Conservation (phyloP, 2,113 vertebrate genomes). For the Archocentrus centrarchus region DNA sequence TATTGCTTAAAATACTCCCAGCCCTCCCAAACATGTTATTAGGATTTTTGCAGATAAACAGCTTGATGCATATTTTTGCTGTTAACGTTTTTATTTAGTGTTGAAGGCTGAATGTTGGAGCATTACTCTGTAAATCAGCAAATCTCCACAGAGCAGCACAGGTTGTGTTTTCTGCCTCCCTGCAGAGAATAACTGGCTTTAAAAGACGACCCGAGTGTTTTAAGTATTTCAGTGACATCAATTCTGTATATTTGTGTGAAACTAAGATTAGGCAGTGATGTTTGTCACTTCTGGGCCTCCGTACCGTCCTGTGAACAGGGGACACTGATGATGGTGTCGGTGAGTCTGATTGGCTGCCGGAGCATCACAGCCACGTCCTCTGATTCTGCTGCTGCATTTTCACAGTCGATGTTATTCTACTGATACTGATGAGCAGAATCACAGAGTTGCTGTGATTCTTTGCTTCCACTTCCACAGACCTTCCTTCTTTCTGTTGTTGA, state of each 20-base stretch:
- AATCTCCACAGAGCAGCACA: not conserved
- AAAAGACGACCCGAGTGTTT: no score
- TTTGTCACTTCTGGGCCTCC: not conserved
- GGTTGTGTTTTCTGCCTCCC: no score
- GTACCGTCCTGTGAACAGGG: not conserved
- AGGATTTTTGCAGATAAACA: not conserved
- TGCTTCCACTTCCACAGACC: not conserved
- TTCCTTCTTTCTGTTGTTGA: no score
- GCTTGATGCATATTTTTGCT: not conserved
- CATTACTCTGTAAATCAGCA: no score
- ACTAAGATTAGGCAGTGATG: not conserved
- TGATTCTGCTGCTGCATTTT: no score
- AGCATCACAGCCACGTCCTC: not conserved
- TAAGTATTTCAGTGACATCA: no score
- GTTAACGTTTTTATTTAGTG: not conserved
- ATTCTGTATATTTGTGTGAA: not conserved
- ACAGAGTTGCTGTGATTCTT: no score
- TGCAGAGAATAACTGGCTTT: no score
- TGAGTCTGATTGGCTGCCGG: not conserved
- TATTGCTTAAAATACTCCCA: not conserved
- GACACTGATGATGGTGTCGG: not conserved
- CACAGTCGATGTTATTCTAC: no score
- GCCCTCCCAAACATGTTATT: fast-evolving
- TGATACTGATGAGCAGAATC: no score
- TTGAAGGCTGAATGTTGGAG: not conserved